A percentile compares a stretch with the other conserved stretches of the same genome.
phyloP scores from a whole-genome alignment of 2,113 vertebrate species.

The Strigops habroptila region DNA sequence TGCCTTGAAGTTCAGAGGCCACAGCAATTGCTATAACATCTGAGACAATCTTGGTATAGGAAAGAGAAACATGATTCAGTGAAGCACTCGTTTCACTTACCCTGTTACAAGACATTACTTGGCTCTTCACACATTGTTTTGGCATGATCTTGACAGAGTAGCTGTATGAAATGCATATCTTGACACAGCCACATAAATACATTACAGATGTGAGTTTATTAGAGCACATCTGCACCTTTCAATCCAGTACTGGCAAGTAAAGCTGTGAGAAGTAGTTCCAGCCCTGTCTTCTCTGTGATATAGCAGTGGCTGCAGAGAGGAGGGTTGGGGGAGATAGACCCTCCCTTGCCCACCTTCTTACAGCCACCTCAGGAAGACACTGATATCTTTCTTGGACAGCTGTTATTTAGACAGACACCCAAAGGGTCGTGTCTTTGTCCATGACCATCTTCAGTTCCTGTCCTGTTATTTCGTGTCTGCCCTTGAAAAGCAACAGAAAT shows the following conservation, averaged over 20 bases:
- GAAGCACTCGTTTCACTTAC: not conserved
- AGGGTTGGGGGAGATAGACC: not conserved
- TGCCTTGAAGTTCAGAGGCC: not conserved
- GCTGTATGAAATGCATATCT: conserved; percentile 34
- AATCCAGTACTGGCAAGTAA: not conserved
- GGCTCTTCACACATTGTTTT: conserved; percentile 46
- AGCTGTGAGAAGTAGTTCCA: not conserved
- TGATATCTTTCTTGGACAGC: not conserved
- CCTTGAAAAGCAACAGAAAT: not conserved
- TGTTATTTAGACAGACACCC: not conserved
- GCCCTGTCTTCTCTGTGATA: not conserved
- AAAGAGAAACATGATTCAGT: not conserved
- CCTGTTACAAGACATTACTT: conserved; percentile 21
- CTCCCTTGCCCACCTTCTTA: not conserved
- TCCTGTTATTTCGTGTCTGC: not conserved
- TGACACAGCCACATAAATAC: not conserved
- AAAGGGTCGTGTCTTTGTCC: not conserved
- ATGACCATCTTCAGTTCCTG: not conserved
- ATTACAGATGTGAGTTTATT: conserved; percentile 43
- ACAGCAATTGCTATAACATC: not conserved
- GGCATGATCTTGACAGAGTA: conserved; percentile 48
- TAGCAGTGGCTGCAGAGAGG: not conserved
- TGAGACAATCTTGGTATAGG: not conserved
- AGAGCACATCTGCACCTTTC: conserved; percentile 50
- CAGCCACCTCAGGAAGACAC: not conserved